These are phyloP conservation scores for Euproctis similis DNA, from an alignment of 2,888 invertebrate genomes.

Conservation along the genomic window DNA sequence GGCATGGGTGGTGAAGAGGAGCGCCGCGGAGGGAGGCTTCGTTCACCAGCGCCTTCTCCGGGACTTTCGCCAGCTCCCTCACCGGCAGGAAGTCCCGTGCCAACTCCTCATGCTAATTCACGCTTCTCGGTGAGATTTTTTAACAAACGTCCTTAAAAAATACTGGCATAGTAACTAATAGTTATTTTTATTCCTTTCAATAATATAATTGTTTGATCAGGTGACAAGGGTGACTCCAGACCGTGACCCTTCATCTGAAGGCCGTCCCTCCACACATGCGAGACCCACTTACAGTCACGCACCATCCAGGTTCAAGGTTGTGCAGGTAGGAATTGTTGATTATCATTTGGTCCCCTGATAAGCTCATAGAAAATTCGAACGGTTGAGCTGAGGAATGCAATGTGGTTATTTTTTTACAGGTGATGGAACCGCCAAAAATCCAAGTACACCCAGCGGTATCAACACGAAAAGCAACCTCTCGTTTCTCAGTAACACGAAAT, in stretches of 20 bases:
- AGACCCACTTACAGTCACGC: conserved; percentile 77
- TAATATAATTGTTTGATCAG: conserved; percentile 23
- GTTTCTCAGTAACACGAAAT: conserved; percentile 67
- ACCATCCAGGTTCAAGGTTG: conserved; percentile 73
- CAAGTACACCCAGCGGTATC: conserved; percentile 76
- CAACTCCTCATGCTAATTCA: conserved; percentile 42
- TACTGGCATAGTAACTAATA: no score
- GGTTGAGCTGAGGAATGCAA: no score
- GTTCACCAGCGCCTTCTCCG: conserved; percentile 72
- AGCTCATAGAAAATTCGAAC: no score
- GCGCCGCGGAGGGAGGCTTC: conserved; percentile 64
- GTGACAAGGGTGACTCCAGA: conserved; percentile 63
- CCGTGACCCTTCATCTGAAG: conserved; percentile 43
- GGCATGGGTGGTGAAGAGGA: conserved; percentile 14
- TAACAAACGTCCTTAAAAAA: no score
- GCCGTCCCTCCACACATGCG: conserved; percentile 54
- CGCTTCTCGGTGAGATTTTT: conserved; percentile 55
- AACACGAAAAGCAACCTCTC: conserved; percentile 64
- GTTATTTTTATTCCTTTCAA: no score
- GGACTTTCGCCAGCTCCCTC: conserved; percentile 78
- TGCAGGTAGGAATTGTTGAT: no score
- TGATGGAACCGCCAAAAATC: conserved; percentile 55
- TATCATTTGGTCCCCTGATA: no score
- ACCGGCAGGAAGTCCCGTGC: conserved; percentile 82
- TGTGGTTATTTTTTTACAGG: conserved; percentile 31